A percentile compares a stretch with the other conserved stretches of the same genome.
Conservation (phyloP, 2,113 vertebrate genomes). For the Furnarius figulus region DNA sequence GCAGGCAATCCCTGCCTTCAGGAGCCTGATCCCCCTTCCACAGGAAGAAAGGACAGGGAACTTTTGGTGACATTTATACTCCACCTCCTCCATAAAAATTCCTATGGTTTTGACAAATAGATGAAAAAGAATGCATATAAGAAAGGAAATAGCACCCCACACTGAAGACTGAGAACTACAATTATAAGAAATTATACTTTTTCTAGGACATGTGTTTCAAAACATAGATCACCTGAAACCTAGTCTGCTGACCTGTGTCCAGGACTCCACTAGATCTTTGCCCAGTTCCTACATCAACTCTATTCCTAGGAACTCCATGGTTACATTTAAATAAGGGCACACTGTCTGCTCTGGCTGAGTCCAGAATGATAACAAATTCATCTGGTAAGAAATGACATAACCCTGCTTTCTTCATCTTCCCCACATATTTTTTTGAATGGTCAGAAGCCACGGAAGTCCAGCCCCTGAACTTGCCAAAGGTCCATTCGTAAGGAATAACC, state of each 20-base stretch:
- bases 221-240: not conserved
- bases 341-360: not conserved
- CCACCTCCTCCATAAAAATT: not conserved
- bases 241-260: not conserved
- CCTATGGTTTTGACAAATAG: not conserved
- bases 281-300: not conserved
- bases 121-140: not conserved
- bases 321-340: not conserved
- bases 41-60: not conserved
- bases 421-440: not conserved
- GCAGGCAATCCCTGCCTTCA: not conserved
- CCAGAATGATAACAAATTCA: conserved; percentile 18
- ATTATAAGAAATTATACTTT: not conserved
- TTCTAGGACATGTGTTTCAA: not conserved
- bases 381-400: not conserved
- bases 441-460: not conserved
- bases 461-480: not conserved
- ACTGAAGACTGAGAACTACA: not conserved
- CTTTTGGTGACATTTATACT: not conserved
- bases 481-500: not conserved
- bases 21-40: not conserved
- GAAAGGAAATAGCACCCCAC: not conserved
- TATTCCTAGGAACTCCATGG: not conserved
- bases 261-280: not conserved
- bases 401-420: not conserved